Conservation (phyloP, 2,797 vertebrate species). For the Paedocypris micromegethes region DNA sequence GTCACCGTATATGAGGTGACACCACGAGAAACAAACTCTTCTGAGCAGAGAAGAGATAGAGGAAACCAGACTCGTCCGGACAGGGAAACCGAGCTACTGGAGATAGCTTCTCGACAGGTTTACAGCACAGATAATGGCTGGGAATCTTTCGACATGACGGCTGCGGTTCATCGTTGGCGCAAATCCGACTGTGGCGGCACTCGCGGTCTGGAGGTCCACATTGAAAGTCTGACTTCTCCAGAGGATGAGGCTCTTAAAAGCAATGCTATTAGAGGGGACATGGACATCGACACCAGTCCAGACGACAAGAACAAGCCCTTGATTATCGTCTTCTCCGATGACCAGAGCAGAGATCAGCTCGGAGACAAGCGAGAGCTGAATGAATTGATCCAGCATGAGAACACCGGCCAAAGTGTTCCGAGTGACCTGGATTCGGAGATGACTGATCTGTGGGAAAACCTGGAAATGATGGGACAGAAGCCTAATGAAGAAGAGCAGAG, state of each 20-base stretch:
- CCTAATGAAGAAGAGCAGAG: conserved; percentile 67
- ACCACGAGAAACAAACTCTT: conserved; percentile 46
- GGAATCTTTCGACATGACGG: conserved; percentile 90
- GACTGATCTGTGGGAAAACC: conserved; percentile 60
- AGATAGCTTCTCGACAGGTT: conserved; percentile 82
- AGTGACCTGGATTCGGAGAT: conserved; percentile 62
- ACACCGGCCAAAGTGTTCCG: conserved; percentile 61
- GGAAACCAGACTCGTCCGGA: conserved; percentile 39
- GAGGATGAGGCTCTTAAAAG: conserved; percentile 42
- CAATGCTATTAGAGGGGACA: conserved; percentile 59
- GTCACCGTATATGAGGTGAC: conserved; percentile 85
- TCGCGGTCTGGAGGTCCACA: conserved; percentile 85
- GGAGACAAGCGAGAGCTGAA: conserved; percentile 83
- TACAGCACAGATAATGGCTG: conserved; percentile 82
- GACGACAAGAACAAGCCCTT: conserved; percentile 87
- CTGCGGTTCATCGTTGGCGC: conserved; percentile 79
- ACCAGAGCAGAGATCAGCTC: conserved; percentile 82
- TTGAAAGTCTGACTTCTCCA: conserved; percentile 67
- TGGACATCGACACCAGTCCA: conserved; percentile 80
- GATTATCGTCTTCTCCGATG: conserved; percentile 91
- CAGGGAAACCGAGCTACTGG: conserved; percentile 54
- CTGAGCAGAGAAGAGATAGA: conserved; percentile 35
- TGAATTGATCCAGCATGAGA: conserved; percentile 91
- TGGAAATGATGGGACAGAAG: conserved; percentile 44
- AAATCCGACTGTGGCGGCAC: conserved; percentile 72